Percentiles rank a stretch among this genome's conserved stretches.
These are phyloP conservation scores for Rutilus rutilus DNA, from an alignment of 2,113 vertebrate species.

Conservation along the genomic window DNA sequence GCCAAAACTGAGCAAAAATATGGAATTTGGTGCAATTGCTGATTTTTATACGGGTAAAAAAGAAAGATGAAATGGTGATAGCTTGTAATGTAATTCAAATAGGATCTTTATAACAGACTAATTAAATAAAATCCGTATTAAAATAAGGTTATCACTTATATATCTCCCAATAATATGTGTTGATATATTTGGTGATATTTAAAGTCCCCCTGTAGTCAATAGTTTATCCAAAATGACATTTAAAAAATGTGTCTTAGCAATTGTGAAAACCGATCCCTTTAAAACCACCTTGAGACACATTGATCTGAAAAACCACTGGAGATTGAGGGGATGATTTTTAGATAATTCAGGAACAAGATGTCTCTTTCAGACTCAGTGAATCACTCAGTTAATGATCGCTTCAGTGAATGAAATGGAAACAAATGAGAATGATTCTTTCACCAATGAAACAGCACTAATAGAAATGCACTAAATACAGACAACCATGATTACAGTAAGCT, in stretches of 20 bases:
- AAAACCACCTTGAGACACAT: not conserved
- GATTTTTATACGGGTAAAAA: not conserved
- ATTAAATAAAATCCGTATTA: not conserved
- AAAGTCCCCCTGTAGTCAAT: no score
- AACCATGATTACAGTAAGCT: not conserved
- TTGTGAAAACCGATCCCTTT: not conserved
- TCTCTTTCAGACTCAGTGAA: not conserved
- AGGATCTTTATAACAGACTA: not conserved
- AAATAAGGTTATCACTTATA: not conserved
- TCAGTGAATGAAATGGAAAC: not conserved
- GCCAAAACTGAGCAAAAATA: not conserved
- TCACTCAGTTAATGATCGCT: not conserved
- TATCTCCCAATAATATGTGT: not conserved
- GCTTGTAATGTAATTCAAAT: not conserved
- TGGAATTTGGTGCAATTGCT: not conserved
- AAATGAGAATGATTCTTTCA: not conserved
- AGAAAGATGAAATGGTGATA: not conserved
- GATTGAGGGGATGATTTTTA: not conserved
- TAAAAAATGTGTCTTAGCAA: no score
- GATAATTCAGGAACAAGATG: not conserved
- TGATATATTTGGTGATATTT: not conserved
- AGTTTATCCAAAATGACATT: no score
- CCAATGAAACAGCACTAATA: not conserved
- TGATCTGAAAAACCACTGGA: not conserved
- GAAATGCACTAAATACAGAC: not conserved